phyloP scores from a whole-genome alignment of 2,888 invertebrate species.

The Emmelina monodactyla region DNA sequence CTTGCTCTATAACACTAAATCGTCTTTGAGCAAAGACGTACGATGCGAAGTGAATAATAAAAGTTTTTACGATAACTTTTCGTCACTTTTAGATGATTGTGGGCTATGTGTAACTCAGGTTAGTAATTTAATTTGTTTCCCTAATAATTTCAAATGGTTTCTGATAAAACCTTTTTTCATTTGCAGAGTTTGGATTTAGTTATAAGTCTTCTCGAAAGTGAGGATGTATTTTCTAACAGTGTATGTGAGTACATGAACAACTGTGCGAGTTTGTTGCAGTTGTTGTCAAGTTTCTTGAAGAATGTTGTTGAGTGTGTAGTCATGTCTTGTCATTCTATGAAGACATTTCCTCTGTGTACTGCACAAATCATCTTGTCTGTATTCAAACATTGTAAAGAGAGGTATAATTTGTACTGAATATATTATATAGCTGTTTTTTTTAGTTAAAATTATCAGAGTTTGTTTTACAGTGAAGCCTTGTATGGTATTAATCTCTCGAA shows the following conservation, averaged over 20 bases:
- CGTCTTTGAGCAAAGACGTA: conserved; percentile 18
- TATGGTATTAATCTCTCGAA: conserved; percentile 35
- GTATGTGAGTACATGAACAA: conserved; percentile 30
- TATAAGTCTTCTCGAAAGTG: conserved; percentile 20
- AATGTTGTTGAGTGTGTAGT: conserved; percentile 27
- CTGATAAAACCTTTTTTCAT: conserved; percentile 4
- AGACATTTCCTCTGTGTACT: conserved; percentile 31
- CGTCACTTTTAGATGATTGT: conserved; percentile 30
- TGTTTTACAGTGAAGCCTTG: conserved; percentile 35
- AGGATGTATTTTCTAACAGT: conserved; percentile 19
- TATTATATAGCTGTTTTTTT: neutral
- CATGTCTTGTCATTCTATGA: conserved; percentile 27
- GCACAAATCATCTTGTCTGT: conserved; percentile 41
- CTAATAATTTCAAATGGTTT: neutral
- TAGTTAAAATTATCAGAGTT: conserved; percentile 3
- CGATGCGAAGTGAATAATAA: conserved; percentile 18
- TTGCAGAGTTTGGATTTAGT: conserved; percentile 32
- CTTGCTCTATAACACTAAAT: conserved; percentile 29
- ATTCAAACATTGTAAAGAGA: conserved; percentile 57
- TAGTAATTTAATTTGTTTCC: conserved; percentile 12
- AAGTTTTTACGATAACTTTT: conserved; percentile 24
- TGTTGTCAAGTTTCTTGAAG: conserved; percentile 32
- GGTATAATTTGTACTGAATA: conserved; percentile 25
- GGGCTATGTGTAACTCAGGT: conserved; percentile 34
- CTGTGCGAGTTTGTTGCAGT: conserved; percentile 28